Percentiles rank a stretch among this genome's conserved stretches.
phyloP scores from a whole-genome alignment of 2,888 invertebrate genomes.

The Seira sanloemensis region DNA sequence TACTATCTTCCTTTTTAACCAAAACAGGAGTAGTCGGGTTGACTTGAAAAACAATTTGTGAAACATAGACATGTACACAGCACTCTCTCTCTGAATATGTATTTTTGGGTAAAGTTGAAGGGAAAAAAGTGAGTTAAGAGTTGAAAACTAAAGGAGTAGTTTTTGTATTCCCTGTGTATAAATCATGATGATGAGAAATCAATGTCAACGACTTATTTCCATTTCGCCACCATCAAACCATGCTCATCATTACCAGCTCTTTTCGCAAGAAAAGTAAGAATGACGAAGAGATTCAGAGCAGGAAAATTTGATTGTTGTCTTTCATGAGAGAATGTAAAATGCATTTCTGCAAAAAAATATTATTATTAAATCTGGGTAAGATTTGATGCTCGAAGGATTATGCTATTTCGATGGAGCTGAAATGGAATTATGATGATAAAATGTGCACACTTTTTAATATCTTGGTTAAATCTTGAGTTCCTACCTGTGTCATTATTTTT shows the following conservation, averaged over 20 bases:
- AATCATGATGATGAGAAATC: constrained; percentile 53
- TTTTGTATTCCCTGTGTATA: constrained; percentile 12
- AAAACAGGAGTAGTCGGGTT: not conserved
- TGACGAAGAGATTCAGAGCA: not conserved
- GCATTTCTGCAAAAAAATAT: too few species aligned
- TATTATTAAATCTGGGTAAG: too few species aligned
- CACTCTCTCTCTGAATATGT: constrained; percentile 5
- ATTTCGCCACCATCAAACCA: constrained; percentile 53
- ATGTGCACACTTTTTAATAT: not conserved
- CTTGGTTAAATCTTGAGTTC: not conserved
- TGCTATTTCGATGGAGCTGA: too few species aligned
- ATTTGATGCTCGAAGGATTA: too few species aligned
- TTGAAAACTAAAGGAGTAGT: not conserved
- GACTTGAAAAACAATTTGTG: not conserved
- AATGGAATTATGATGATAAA: too few species aligned
- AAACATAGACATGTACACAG: not conserved
- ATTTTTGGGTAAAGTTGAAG: constrained; percentile 14
- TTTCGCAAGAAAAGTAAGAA: not conserved
- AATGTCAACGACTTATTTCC: constrained; percentile 65
- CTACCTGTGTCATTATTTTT: constrained; percentile 14
- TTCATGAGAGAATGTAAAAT: not conserved
- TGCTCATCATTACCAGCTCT: not conserved
- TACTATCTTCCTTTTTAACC: constrained; percentile 2
- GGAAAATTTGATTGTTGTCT: not conserved
- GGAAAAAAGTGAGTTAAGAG: constrained; percentile 16